Percentiles rank a stretch among this genome's conserved stretches.
phyloP scores from a whole-genome alignment of 2,113 vertebrate species.

The Leucoraja erinaceus region DNA sequence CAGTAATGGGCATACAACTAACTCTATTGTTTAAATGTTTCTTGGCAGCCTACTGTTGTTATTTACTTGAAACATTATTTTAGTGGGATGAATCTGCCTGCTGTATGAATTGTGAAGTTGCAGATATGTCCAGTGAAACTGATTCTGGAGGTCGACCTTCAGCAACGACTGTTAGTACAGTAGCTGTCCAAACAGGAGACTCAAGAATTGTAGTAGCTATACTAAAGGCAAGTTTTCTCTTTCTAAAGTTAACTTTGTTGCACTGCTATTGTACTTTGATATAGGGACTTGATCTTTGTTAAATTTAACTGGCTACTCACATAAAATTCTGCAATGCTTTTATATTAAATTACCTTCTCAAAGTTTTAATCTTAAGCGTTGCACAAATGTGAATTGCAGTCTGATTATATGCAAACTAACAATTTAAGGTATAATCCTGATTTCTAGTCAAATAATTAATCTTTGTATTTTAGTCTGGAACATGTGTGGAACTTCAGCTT shows the following conservation, averaged over 20 bases:
- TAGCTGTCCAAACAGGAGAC: slow-evolving; percentile 71
- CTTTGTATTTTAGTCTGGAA: slow-evolving; percentile 65
- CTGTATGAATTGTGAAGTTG: slow-evolving; percentile 41
- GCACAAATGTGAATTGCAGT: not conserved
- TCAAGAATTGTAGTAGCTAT: slow-evolving; percentile 68
- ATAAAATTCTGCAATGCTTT: not conserved
- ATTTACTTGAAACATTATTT: not conserved
- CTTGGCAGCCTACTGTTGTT: not conserved
- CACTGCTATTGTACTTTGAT: not conserved
- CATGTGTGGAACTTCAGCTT: slow-evolving; percentile 72
- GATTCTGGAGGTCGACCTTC: slow-evolving; percentile 50
- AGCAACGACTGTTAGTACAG: slow-evolving; percentile 71
- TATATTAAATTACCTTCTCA: not conserved
- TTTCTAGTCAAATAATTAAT: not conserved
- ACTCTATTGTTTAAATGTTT: not conserved
- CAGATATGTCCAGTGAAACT: slow-evolving; percentile 58
- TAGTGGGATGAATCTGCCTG: not conserved
- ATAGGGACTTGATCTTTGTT: slow-evolving; percentile 1
- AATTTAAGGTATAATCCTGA: not conserved
- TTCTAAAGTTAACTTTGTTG: not conserved
- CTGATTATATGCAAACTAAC: not conserved
- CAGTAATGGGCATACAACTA: not conserved
- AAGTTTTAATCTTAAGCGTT: not conserved
- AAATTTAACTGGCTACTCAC: not conserved
- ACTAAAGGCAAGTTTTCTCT: slow-evolving; percentile 65